A percentile compares a stretch with the other conserved stretches of the same genome.
Conservation (phyloP, 1,140 invertebrate species). For the Philopotamus ludificatus region DNA sequence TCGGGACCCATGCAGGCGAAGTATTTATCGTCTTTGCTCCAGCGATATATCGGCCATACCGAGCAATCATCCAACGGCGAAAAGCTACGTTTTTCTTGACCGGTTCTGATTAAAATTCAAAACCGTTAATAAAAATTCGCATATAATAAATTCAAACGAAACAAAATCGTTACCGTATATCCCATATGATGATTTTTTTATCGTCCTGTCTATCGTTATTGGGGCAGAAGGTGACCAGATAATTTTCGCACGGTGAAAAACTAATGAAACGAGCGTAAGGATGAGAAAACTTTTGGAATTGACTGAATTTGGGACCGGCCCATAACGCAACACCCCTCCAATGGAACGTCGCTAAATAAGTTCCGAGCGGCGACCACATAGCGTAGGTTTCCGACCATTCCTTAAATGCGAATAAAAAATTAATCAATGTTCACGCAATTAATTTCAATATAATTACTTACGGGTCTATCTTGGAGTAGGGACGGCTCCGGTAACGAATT, state of each 20-base stretch:
- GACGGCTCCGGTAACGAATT: constrained; percentile 87
- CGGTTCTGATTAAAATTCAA: constrained; percentile 60
- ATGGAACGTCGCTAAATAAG: constrained; percentile 95
- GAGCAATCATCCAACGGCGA: constrained; percentile 76
- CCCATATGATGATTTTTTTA: constrained; percentile 87
- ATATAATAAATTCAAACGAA: constrained; percentile 3
- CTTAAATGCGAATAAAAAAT: constrained; percentile 53
- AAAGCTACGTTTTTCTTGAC: constrained; percentile 90
- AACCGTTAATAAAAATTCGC: not conserved
- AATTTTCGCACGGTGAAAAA: constrained; percentile 97
- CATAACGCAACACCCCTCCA: constrained; percentile 93
- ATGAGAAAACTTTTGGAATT: constrained; percentile 91
- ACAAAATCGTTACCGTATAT: constrained; percentile 64
- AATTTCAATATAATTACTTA: constrained; percentile 48
- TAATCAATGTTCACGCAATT: not conserved
- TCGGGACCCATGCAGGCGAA: constrained; percentile 88
- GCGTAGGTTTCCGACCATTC: constrained; percentile 94
- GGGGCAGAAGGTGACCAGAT: constrained; percentile 89
- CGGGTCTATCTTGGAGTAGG: constrained; percentile 78
- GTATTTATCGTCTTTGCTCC: constrained; percentile 96
- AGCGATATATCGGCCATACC: constrained; percentile 92
- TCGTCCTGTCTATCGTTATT: constrained; percentile 66
- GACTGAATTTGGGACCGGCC: constrained; percentile 91
- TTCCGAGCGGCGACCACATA: constrained; percentile 96
- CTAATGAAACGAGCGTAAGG: constrained; percentile 92